Base-by-base conservation (phyloP, 2,113 vertebrate species). In the Bambusicola thoracicus region DNA sequence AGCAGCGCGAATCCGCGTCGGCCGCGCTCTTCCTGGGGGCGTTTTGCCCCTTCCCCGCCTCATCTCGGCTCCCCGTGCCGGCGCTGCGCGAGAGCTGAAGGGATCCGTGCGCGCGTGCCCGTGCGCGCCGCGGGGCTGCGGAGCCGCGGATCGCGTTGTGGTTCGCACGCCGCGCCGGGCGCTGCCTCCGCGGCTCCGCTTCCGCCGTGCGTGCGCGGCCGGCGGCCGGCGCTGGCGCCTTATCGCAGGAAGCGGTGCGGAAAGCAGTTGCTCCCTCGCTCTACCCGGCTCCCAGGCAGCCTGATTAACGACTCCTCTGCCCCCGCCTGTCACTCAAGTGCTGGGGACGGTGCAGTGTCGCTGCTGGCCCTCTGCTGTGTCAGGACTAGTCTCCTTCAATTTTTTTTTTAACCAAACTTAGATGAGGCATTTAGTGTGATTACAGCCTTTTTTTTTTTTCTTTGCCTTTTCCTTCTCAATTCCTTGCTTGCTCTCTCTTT, bases 161-260 rank as follows among this genome's bases (percentile, higher is more conserved):
- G 51, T 15, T 53, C 51, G 27, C 51, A 29, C 51, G 29, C 53
- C 53, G 53, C 53, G 16, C 53, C 53, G 30, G 29, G 53, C 30
- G 30, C 55, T 56, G 55, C 55, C 55, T 32, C 30, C 55, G 29
- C 55, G 55, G 17, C 51, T 53, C 51, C 5, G 51, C 51, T 53
- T 53, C 51, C 51, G 51, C 25, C 49, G 49, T 76, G 59, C 38
- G 53, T 74, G 74, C 43, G 85, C 6, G 72, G 77, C 68, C 76
- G 87, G 73, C 92, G 95, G 88, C 94, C 87, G 81, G 84, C 93
- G 76, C 95, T 65, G 95, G 92, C 97, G 97, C 96, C 96, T 95
- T 97, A 97, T 97, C 98, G 96, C 98, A 98, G 98, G 98, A 98
- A 98, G 97, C 79, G 92, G 96, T 96, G 98, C 96, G 97, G 97